Percentiles rank a stretch among this genome's conserved stretches.
These are phyloP conservation scores for cat (Felis catus) DNA, from an alignment of 2,113 vertebrate genomes.

Conservation along the genomic window F.catus_Fca126_mat1.0 CM031419.1:65859501-65860000, in stretches of 20 bases:
- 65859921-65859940: not conserved
- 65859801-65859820: not conserved
- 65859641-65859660: not conserved
- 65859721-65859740: not conserved
- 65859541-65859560: not conserved
- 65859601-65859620: not conserved
- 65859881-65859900: not conserved
- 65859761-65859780: not conserved
- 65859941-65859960: not conserved
- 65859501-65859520: not conserved
- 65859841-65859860: not conserved
- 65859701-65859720: not conserved
- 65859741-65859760: not conserved
- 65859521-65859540: not conserved
- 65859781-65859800: not conserved
- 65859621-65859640: not conserved
- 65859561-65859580: not conserved
- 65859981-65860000: not conserved
- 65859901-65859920: not conserved
- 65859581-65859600: not conserved
- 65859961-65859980: not conserved
- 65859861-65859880: not conserved
- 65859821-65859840: not conserved
- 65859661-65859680: not conserved
- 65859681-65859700: not conserved